Evolutionary conservation across 2,888 invertebrate species (phyloP), one percentile per base, ranked within the genome.

Genomic region (Phymatocera aterrima): DNA sequence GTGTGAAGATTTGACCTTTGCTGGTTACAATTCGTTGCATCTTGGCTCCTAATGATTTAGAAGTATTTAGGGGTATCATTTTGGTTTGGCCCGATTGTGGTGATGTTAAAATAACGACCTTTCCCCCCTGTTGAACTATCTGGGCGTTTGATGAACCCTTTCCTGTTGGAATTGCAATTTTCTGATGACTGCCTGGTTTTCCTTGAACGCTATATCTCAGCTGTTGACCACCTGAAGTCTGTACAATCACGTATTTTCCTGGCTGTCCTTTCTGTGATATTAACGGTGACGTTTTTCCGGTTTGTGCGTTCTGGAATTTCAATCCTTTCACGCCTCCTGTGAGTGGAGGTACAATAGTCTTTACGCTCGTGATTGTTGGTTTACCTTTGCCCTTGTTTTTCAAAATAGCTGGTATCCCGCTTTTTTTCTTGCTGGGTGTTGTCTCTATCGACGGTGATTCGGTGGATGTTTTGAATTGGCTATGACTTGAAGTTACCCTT

Each of bases 21-120:
- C 92, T 92, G 4, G 92, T 93, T 61, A 93, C 91, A 79, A 93
- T 92, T 82, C 92, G 91, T 40, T 88, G 89, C n/a, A 91, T 91
- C 90, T 87, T 93, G 91, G 87, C 92, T 91, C 51, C 91, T 87
- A 80, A 90, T 88, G 80, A 91, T 91, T 88, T 92, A 87, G 65
- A 81, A 31, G 88, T 85, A 78, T 85, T 87, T 1, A 89, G 77
- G 0, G 89, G 89, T n/a, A 90, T 61, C 82, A 87, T 84, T 80
- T 89, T 89, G 0, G 86, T 81, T 60, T 87, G 88, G 4, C 86
- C 87, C 8, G 88, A 85, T 24, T 88, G 85, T 0, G 88, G 86
- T 0, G 89, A 87, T 4, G 89, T 87, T 28, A 91, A 79, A 78
- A 91, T 91, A 15, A 90, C 89, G 6, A 91, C 90, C 83, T 90